Conservation (phyloP, 2,113 vertebrate genomes). For the Lonchura striata region DNA sequence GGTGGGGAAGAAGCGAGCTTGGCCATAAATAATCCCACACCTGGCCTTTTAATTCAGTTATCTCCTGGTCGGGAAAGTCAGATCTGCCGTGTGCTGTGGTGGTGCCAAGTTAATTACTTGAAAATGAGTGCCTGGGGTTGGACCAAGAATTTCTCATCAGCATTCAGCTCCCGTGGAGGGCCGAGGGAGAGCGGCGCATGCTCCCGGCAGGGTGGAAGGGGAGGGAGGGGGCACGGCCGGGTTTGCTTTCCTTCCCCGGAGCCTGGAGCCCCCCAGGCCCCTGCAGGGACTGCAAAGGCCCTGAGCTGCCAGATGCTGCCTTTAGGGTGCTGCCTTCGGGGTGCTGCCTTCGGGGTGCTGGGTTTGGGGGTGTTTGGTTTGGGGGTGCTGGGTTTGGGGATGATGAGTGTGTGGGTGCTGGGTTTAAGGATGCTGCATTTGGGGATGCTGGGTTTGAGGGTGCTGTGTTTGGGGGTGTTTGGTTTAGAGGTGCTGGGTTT, state of each 20-base stretch:
- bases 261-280: background rate
- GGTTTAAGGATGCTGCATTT: background rate
- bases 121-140: conserved; percentile 67
- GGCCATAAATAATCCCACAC: conserved; percentile 62
- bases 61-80: conserved; percentile 43
- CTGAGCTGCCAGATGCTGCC: fast-evolving
- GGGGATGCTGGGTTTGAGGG: background rate
- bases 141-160: conserved; percentile 67
- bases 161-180: conserved; percentile 38
- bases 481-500: background rate
- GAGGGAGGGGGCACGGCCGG: background rate
- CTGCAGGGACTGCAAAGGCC: background rate
- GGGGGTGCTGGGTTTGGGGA: background rate
- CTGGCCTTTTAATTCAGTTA: conserved; percentile 66
- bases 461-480: fast-evolving
- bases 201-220: background rate
- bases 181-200: background rate
- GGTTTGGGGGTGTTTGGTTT: background rate
- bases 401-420: background rate
- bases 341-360: fast-evolving
- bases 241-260: background rate
- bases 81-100: conserved; percentile 47
- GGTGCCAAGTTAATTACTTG: conserved; percentile 69
- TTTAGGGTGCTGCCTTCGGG: background rate
- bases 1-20: background rate